These are phyloP conservation scores for Ahaetulla prasina DNA, from an alignment of 2,113 vertebrate genomes.

Conservation along the genomic window DNA sequence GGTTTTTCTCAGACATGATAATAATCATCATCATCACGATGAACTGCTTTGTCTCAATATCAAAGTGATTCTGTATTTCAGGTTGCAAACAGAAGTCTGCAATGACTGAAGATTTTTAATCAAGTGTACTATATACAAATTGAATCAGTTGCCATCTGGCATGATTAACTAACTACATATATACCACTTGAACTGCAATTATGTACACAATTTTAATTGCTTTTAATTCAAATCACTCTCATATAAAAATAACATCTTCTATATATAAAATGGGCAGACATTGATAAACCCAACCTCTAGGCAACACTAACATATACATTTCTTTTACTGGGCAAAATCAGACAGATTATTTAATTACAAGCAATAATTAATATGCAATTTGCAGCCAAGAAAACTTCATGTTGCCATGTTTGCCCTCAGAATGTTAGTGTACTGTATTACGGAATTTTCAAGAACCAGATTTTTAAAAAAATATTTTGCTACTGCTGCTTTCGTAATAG, in stretches of 20 bases:
- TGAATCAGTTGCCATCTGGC: not conserved
- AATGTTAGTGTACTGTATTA: not conserved
- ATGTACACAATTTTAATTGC: not conserved
- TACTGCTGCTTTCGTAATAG: not conserved
- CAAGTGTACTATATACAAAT: not conserved
- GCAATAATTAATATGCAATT: not conserved
- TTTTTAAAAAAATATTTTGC: not conserved
- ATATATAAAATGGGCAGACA: not conserved
- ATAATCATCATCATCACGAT: not conserved
- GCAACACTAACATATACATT: not conserved
- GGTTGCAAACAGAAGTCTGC: not conserved
- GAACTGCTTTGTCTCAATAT: not conserved
- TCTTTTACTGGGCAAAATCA: not conserved
- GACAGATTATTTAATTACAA: not conserved
- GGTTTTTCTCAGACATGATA: not conserved
- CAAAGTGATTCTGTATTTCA: not conserved
- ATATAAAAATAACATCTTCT: not conserved
- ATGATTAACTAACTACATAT: not conserved
- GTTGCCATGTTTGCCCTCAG: not conserved
- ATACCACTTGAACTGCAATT: not conserved
- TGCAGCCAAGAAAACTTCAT: not conserved
- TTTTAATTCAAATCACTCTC: not conserved
- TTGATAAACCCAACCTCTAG: not conserved
- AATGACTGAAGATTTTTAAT: not conserved
- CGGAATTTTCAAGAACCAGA: not conserved